phyloP scores from a whole-genome alignment of 2,888 invertebrate genomes.

The Agrochola macilenta region DNA sequence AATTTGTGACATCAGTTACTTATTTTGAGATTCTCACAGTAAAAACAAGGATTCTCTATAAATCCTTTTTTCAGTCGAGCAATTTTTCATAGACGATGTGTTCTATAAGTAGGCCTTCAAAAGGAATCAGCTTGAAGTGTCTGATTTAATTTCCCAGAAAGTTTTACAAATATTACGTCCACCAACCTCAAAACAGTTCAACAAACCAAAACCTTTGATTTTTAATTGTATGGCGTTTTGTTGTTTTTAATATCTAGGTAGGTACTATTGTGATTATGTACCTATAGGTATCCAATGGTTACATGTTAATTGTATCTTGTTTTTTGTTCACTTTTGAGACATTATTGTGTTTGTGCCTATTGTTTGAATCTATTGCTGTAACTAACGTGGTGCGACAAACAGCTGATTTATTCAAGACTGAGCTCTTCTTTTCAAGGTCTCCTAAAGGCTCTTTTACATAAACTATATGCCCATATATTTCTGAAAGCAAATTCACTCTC shows the following conservation, averaged over 20 bases:
- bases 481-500: neutral
- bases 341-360: neutral
- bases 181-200: neutral
- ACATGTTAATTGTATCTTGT: neutral
- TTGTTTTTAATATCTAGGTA: neutral
- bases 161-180: conserved; percentile 7
- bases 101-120: neutral
- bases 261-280: neutral
- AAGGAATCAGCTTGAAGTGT: neutral
- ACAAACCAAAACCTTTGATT: neutral
- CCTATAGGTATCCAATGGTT: neutral
- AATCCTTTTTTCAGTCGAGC: neutral
- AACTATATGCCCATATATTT: neutral
- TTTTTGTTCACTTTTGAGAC: neutral
- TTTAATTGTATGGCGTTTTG: neutral
- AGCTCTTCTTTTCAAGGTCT: neutral
- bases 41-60: neutral
- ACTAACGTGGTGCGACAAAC: neutral
- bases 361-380: conserved; percentile 3
- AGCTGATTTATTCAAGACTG: neutral
- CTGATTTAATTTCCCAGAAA: conserved; percentile 1
- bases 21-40: neutral
- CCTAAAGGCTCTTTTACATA: neutral
- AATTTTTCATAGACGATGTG: neutral
- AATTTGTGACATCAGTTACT: conserved; percentile 11